Percentiles rank a stretch among this genome's conserved stretches.
Conservation (phyloP, 1,140 invertebrate species). For the Melanaphis sacchari region DNA sequence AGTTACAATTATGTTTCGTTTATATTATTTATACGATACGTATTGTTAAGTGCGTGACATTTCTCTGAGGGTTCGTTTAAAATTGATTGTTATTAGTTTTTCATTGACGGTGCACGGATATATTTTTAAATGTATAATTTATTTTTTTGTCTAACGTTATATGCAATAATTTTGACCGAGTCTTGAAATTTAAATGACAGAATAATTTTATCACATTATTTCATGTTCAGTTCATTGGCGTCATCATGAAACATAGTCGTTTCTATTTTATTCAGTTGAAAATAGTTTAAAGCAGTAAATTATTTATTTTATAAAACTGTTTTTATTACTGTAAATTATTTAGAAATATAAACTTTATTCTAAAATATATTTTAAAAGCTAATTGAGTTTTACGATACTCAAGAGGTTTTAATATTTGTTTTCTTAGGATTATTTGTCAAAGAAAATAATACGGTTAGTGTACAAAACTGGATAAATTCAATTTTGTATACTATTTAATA, state of each 20-base stretch:
- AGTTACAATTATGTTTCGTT: background rate
- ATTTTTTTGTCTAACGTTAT: background rate
- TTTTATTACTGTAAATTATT: background rate
- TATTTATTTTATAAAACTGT: background rate
- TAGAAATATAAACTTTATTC: background rate
- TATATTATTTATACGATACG: background rate
- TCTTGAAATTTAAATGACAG: background rate
- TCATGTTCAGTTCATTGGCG: too few species aligned
- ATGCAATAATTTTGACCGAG: background rate
- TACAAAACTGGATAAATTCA: background rate
- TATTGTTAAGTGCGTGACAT: conserved; percentile 5
- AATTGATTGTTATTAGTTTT: background rate
- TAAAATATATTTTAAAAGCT: background rate
- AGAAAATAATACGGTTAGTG: background rate
- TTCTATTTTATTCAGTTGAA: background rate
- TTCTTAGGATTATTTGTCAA: conserved; percentile 14
- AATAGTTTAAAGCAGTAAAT: background rate
- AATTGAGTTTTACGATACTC: background rate
- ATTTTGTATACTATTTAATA: background rate
- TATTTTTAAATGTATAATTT: background rate
- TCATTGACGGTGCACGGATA: background rate
- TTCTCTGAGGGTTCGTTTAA: background rate
- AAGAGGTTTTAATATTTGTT: conserved; percentile 3
- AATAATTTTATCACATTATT: background rate
- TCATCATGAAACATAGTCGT: background rate